Percentiles rank a stretch among this genome's conserved stretches.
phyloP scores from a whole-genome alignment of 2,113 vertebrate genomes.

The Condylura cristata region DNA sequence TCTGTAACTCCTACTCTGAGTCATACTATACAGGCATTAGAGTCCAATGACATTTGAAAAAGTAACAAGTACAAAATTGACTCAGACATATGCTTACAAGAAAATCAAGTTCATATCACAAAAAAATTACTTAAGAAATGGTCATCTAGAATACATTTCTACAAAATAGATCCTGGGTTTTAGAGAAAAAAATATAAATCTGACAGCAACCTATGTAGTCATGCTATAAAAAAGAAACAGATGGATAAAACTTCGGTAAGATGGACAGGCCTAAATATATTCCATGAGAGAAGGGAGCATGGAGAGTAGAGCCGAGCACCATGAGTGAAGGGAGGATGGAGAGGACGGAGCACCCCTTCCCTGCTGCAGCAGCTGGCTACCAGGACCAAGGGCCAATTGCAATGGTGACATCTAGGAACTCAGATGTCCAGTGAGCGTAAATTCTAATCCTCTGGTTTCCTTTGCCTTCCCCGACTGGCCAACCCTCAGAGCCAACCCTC shows the following conservation, averaged over 20 bases:
- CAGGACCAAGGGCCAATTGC: not conserved
- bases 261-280: not conserved
- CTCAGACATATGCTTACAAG: not conserved
- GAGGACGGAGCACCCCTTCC: not conserved
- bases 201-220: not conserved
- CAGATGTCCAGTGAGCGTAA: not conserved
- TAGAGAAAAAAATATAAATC: slow-evolving; percentile 27
- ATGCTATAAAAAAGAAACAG: not conserved
- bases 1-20: not conserved
- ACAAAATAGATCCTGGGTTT: not conserved
- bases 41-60: not conserved
- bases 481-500: not conserved
- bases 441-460: not conserved
- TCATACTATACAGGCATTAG: not conserved
- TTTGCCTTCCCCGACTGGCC: not conserved
- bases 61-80: not conserved
- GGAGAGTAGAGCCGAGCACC: no score
- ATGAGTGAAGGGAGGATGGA: not conserved
- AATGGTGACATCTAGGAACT: not conserved
- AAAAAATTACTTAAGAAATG: not conserved
- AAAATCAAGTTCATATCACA: not conserved
- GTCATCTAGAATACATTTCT: not conserved
- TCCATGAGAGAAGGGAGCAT: not conserved
- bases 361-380: not conserved
- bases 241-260: not conserved